phyloP scores from a whole-genome alignment of 2,888 invertebrate genomes.

The Tigriopus californicus region DNA sequence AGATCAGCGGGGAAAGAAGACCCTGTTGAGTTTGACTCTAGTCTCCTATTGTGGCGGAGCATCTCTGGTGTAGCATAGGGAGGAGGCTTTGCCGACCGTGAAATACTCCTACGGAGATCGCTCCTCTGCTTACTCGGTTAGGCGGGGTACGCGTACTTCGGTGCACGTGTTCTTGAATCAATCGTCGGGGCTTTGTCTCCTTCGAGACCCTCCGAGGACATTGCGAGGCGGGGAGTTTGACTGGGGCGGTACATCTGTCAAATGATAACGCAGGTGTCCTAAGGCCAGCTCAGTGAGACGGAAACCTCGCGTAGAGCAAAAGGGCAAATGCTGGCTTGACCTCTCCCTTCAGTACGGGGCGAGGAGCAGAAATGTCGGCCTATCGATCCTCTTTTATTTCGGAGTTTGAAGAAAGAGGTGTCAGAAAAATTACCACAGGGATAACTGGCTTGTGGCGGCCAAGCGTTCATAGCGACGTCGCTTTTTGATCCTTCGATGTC shows the following conservation, averaged over 20 bases:
- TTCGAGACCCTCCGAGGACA: neutral
- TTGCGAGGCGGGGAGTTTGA: constrained; percentile 20
- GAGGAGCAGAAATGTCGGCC: constrained; percentile 27
- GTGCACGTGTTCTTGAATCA: neutral
- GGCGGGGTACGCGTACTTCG: neutral
- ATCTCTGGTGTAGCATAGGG: constrained; percentile 20
- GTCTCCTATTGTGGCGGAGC: constrained; percentile 25
- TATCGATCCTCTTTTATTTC: constrained; percentile 43
- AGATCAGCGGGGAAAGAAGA: constrained; percentile 48
- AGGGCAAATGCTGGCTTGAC: constrained; percentile 48
- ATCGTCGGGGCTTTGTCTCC: neutral
- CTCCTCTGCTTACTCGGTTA: no score
- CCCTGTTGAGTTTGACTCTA: no score
- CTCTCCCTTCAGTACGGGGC: constrained; percentile 43
- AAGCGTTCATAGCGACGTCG: constrained; percentile 45
- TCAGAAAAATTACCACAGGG: constrained; percentile 36
- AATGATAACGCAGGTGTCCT: constrained; percentile 45
- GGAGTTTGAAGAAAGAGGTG: constrained; percentile 42
- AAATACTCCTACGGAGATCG: no score
- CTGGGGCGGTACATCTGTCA: constrained; percentile 46
- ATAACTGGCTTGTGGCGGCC: constrained; percentile 33
- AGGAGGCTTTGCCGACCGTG: no score
- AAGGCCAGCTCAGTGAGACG: constrained; percentile 43
- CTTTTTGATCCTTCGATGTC: constrained; percentile 52
- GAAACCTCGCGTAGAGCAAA: constrained; percentile 51